Percentiles rank a stretch among this genome's conserved stretches.
These are phyloP conservation scores for Menidia beryllina DNA, from an alignment of 2,113 vertebrate species.

Conservation along the genomic window DNA sequence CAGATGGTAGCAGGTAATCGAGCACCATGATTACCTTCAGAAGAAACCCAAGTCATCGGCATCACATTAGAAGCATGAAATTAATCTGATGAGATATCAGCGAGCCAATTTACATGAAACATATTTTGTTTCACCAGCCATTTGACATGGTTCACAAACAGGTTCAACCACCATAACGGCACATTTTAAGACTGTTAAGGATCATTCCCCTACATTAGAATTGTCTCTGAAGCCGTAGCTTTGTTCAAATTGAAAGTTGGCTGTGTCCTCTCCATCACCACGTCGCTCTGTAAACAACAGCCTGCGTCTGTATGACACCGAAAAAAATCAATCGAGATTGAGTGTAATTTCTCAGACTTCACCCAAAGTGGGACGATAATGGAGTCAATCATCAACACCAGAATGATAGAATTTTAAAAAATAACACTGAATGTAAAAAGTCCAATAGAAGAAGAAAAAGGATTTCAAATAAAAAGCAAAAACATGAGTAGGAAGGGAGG, in stretches of 20 bases:
- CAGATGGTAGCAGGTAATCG: neutral
- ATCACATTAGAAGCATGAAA: constrained; percentile 34
- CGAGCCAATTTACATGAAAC: constrained; percentile 15
- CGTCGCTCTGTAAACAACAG: neutral
- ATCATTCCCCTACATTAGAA: constrained; percentile 8
- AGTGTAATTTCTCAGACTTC: neutral
- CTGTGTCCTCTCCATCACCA: constrained; percentile 12
- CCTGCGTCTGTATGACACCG: neutral
- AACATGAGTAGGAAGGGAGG: neutral
- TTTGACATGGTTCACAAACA: constrained; percentile 35
- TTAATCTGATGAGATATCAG: constrained; percentile 48
- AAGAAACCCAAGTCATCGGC: constrained; percentile 3
- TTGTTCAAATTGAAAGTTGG: constrained; percentile 40
- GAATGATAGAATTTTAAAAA: too few species aligned
- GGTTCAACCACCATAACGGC: constrained; percentile 11
- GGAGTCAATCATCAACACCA: neutral
- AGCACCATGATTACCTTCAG: neutral
- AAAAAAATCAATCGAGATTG: neutral
- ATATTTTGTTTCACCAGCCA: constrained; percentile 1
- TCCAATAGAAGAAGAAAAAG: neutral
- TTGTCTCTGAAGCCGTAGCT: constrained; percentile 18
- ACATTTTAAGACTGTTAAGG: constrained; percentile 7
- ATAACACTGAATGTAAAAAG: too few species aligned
- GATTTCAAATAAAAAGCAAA: neutral
- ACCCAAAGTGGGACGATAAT: too few species aligned